Evolutionary conservation across 2,797 vertebrate species (phyloP).

Genomic region (Smutsia temminckii): DNA sequence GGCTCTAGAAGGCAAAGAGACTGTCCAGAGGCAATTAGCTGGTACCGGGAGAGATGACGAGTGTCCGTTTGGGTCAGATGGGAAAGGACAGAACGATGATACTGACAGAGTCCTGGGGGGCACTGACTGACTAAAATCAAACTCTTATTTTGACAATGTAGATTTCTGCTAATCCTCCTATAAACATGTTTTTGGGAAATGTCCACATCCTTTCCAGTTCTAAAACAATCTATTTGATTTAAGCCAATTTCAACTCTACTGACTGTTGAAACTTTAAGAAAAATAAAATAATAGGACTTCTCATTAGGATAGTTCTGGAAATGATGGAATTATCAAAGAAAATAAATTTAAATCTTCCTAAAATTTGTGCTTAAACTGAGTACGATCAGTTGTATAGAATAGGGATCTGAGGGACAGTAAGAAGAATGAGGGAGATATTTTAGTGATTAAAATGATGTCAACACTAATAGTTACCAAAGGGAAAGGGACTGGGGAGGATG

Average conservation of each 20-base stretch:
- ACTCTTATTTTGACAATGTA: not conserved
- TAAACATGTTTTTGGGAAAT: not conserved
- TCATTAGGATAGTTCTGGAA: constrained; percentile 16
- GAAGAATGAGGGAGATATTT: not conserved
- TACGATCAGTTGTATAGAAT: not conserved
- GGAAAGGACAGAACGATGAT: not conserved
- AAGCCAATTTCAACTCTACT: not conserved
- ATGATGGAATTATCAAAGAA: constrained; percentile 5
- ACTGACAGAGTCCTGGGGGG: no score
- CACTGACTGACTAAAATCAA: not conserved
- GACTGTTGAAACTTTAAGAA: not conserved
- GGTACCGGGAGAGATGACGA: not conserved
- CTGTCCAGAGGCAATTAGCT: not conserved
- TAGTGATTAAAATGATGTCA: not conserved
- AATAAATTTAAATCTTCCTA: constrained; percentile 8
- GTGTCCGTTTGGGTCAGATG: not conserved
- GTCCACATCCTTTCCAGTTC: not conserved
- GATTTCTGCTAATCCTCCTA: not conserved
- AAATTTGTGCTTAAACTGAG: not conserved
- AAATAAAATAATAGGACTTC: constrained; percentile 28
- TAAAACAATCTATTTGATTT: constrained; percentile 14
- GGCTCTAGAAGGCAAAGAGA: not conserved
- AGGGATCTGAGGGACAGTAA: not conserved
- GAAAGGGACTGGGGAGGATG: no score
- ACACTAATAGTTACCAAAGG: no score